Conservation (phyloP, 2,888 invertebrate genomes). For the Drosophila mercatorum region DNA sequence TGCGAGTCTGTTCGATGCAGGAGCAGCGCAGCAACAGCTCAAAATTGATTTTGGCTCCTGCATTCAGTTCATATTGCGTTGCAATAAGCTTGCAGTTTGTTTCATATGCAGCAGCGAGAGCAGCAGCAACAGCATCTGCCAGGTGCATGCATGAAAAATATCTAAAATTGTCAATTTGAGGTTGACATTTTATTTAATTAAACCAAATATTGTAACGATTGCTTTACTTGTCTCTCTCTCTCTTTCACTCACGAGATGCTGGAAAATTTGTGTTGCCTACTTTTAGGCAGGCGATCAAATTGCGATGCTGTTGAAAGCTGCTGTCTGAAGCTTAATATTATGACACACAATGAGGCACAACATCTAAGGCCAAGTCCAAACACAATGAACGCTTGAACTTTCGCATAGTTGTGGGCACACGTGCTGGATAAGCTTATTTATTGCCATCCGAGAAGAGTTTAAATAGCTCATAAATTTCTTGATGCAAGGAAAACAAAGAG, state of each 20-base stretch:
- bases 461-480: constrained; percentile 43
- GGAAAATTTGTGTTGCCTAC: constrained; percentile 47
- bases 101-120: background rate
- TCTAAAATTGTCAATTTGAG: constrained; percentile 24
- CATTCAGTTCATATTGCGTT: constrained; percentile 6
- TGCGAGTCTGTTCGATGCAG: constrained; percentile 5
- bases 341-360: constrained; percentile 28
- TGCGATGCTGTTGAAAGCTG: constrained; percentile 34
- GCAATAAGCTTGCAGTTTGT: constrained; percentile 3
- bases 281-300: constrained; percentile 61
- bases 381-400: constrained; percentile 19
- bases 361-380: constrained; percentile 7
- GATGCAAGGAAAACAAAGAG: background rate
- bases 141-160: constrained; percentile 3
- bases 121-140: constrained; percentile 17
- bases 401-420: constrained; percentile 37
- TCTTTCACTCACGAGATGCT: constrained; percentile 12
- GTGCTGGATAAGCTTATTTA: constrained; percentile 60
- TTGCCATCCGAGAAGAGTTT: constrained; percentile 60
- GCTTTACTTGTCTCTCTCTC: background rate
- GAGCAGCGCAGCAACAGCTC: constrained; percentile 23
- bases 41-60: constrained; percentile 47
- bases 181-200: constrained; percentile 8
- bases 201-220: background rate
- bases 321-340: constrained; percentile 39